phyloP scores from a whole-genome alignment of 2,797 vertebrate species.

The Phrynocephalus forsythii region DNA sequence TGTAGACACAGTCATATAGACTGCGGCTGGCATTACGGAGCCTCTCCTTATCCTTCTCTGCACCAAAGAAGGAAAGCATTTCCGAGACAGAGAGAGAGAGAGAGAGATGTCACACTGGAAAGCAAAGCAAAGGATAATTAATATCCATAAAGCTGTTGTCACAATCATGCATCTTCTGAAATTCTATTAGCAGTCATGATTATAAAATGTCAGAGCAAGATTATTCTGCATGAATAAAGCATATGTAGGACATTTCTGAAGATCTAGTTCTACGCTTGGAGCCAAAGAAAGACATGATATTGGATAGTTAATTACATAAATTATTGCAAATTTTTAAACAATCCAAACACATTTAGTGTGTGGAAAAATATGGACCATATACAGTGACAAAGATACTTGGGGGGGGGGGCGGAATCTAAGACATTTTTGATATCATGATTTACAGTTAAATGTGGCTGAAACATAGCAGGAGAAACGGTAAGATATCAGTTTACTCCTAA shows the following conservation, averaged over 20 bases:
- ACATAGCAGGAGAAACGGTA: background rate
- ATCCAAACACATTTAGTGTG: background rate
- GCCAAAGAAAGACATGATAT: background rate
- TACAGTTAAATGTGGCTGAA: background rate
- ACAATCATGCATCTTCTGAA: conserved; percentile 15
- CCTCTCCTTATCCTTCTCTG: conserved; percentile 56
- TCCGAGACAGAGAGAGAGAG: background rate
- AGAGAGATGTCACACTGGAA: conserved; percentile 55
- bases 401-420: background rate
- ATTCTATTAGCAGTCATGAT: background rate
- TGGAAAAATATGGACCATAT: background rate
- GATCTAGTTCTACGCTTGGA: background rate
- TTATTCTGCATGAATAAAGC: background rate
- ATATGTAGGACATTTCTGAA: background rate
- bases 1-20: conserved; percentile 57
- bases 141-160: conserved; percentile 22
- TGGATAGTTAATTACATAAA: background rate
- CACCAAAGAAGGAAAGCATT: conserved; percentile 52
- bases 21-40: conserved; percentile 50
- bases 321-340: background rate
- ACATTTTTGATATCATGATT: background rate
- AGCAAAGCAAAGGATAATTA: conserved; percentile 52
- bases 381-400: background rate
- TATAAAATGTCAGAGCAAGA: background rate
- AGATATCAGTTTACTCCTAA: background rate